Base-by-base conservation (phyloP, 2,888 invertebrate genomes). In the Selenia dentaria region DNA sequence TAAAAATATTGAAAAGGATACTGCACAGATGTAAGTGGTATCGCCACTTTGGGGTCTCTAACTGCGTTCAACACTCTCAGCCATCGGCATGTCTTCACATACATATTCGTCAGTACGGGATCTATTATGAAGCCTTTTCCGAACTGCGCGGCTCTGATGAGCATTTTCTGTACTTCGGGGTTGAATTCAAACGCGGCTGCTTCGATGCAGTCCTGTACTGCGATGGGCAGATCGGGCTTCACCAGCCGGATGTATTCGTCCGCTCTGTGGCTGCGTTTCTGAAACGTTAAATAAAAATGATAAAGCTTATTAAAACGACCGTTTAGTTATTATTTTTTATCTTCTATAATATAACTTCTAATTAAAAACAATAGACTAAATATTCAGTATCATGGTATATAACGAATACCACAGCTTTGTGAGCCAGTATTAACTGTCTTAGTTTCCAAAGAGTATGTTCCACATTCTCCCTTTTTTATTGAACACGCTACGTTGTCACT, bases 161-260 rank as follows among this genome's bases (percentile, higher is more conserved):
- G 89, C 89, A 95, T 94, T 81, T 98, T 98, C 83, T 99, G 98
- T 0, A 96, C 95, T 29, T 94, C 93, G 0, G 96, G 92, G 68
- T 95, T 94, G 82, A 96, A 97, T 78, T 99, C 98, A 77, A 96
- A 96, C 2, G 97, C 95, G 0, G 98, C 98, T 0, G 98, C 98
- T 69, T 97, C 95, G 40, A 99, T 95, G 72, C 99, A 99, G 72
- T 98, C 96, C 53, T 94, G 93, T 0, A 99, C 97, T 0, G 98
- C 98, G 32, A 88, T 80, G n/a, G 94, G 92, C 35, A 99, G 86
- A 62, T 95, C 94, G 25, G 95, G 94, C 62, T 95, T 95, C 9
- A 98, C 96, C 45, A 98, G 92, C 49, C 96, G 94, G 44, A 99
- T 95, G 79, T 98, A 99, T 71, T 98, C 98, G 79, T 98, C 97